phyloP scores from a whole-genome alignment of 2,888 invertebrate genomes.

The Xiphydria camelus region DNA sequence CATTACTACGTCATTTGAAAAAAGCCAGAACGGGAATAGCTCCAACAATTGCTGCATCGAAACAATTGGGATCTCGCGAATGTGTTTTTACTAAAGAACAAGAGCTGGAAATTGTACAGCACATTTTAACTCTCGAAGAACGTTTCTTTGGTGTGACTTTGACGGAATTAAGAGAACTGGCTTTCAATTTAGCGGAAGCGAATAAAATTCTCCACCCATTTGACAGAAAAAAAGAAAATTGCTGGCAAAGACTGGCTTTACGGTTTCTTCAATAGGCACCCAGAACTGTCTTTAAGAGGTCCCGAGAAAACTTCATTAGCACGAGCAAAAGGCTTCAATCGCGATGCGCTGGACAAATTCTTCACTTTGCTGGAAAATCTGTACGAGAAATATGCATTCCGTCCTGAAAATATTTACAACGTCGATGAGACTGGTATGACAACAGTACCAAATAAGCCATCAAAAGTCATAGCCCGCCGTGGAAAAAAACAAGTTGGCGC shows the following conservation, averaged over 20 bases:
- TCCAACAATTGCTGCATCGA: too few relatives aligned
- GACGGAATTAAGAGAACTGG: neutral
- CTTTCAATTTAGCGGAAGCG: conserved; percentile 3
- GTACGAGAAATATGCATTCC: conserved; percentile 12
- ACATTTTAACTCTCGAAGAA: conserved; percentile 1
- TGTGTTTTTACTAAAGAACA: neutral
- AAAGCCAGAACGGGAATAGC: too few relatives aligned
- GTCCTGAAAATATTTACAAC: conserved; percentile 14
- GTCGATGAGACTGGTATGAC: conserved; percentile 15
- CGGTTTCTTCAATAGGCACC: conserved; percentile 9
- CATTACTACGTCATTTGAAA: neutral
- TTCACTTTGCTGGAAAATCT: conserved; percentile 7
- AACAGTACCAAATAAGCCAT: conserved; percentile 13
- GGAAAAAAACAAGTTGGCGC: conserved; percentile 12
- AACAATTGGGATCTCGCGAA: too few relatives aligned
- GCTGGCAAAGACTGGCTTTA: conserved; percentile 5
- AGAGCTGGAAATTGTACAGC: conserved; percentile 1
- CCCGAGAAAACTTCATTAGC: conserved; percentile 20
- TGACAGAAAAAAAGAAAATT: neutral
- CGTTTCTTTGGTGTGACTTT: neutral
- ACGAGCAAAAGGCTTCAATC: conserved; percentile 9
- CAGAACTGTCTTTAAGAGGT: conserved; percentile 20
- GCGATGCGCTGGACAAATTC: conserved; percentile 8
- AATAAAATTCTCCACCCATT: conserved; percentile 5
- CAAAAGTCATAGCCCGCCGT: conserved; percentile 12